These are phyloP conservation scores for Halesus radiatus DNA, from an alignment of 1,140 invertebrate species.

Conservation along the genomic window DNA sequence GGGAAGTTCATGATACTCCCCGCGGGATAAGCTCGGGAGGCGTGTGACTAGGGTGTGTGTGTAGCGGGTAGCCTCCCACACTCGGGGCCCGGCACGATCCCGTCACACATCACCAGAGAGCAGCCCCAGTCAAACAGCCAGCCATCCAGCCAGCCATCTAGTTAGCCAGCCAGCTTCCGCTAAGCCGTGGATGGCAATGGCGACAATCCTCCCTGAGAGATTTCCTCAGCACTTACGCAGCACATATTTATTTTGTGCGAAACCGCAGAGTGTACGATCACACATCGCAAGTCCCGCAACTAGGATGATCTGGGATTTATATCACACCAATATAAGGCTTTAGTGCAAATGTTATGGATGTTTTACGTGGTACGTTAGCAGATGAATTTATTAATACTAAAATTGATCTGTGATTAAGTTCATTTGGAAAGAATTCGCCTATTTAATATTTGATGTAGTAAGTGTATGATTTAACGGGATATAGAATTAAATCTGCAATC, in stretches of 20 bases:
- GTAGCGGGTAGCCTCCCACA: background rate
- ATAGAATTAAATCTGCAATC: too few relatives aligned
- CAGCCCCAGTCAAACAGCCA: background rate
- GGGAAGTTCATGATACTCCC: background rate
- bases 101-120: background rate
- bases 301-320: constrained; percentile 31
- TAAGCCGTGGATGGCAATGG: background rate
- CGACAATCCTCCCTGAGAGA: background rate
- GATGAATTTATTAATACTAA: too few relatives aligned
- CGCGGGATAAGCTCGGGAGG: background rate
- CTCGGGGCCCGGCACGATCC: background rate
- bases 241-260: constrained; percentile 2
- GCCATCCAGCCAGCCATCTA: too few relatives aligned
- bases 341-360: background rate
- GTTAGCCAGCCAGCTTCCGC: too few relatives aligned
- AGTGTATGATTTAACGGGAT: too few relatives aligned
- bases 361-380: too few relatives aligned
- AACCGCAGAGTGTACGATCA: constrained; percentile 1
- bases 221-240: background rate
- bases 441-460: too few relatives aligned
- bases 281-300: background rate
- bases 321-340: background rate
- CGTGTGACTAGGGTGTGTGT: too few relatives aligned
- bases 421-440: too few relatives aligned
- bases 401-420: too few relatives aligned